Base-by-base conservation (phyloP, 2,888 invertebrate genomes). In the Zelleria hepariella region DNA sequence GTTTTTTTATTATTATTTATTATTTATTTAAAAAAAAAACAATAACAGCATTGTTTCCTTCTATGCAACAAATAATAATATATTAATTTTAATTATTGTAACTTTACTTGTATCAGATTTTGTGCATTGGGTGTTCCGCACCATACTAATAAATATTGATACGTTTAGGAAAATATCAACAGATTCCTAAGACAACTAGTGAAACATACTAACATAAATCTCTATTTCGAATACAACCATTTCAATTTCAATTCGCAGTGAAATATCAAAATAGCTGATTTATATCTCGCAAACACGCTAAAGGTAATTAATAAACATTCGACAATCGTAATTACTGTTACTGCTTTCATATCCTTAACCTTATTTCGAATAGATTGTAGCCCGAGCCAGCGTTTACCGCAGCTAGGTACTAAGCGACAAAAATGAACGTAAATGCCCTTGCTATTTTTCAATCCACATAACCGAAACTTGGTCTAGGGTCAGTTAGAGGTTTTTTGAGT, bases 261-360 rank as follows among this genome's bases (percentile, higher is more conserved):
- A 42, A 42, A 10, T 42, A 42, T 42, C 32, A 42, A 42, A 42
- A 51, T 20, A 51, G 20, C 8, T 21, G 23, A 51, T 51, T 51
- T 51, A 51, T 51, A 10, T 8, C 51, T 51, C 64, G 61, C 64
- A 67, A 60, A 58, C 70, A 71, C 66, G 71, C 66, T 70, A 71
- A 42, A 42, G 6, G 32, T 4, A 42, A 51, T 72, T 67, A 52
- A 69, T 76, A 80, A 79, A 74, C 68, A 67, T 63, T 64, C 65
- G 61, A 68, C 68, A 67, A 61, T 65, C 70, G 70, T 71, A 64
- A 69, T 70, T 72, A 72, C 71, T 64, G 64, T 71, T 66, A 67
- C 71, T n/a, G 66, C 70, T 76, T 77, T 78, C 70, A 68, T 79
- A 85, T 86, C 85, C 84, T 86, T 86, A 81, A 86, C 86, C 85